These are phyloP conservation scores for Delia radicum DNA, from an alignment of 1,140 invertebrate species.

Conservation along the genomic window DNA sequence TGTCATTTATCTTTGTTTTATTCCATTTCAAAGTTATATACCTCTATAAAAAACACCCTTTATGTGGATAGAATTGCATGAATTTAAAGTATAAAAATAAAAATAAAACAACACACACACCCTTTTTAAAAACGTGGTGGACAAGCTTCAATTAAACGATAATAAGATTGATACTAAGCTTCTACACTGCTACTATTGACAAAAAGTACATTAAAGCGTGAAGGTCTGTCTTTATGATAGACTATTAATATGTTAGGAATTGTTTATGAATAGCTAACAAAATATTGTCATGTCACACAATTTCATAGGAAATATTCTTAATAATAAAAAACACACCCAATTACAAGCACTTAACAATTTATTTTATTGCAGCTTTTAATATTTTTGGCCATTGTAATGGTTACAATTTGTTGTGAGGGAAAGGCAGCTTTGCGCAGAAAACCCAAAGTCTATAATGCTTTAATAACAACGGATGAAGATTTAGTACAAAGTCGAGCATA, in stretches of 20 bases:
- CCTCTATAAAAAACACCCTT: no score
- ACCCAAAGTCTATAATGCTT: conserved; percentile 74
- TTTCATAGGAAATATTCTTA: neutral
- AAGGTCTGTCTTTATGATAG: conserved; percentile 7
- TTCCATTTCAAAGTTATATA: no score
- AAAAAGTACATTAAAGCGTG: neutral
- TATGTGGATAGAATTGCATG: no score
- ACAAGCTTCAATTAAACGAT: neutral
- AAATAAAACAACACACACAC: neutral
- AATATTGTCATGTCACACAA: neutral
- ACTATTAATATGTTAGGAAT: no score
- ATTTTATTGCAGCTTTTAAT: conserved; percentile 33
- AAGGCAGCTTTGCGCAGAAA: conserved; percentile 57
- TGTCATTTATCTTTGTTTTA: no score
- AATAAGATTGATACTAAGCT: neutral
- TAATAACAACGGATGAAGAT: conserved; percentile 74
- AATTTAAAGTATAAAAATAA: no score
- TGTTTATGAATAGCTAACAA: neutral
- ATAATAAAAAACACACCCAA: neutral
- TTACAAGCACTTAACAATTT: neutral
- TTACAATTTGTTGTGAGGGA: conserved; percentile 29
- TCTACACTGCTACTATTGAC: neutral
- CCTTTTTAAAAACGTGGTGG: neutral
- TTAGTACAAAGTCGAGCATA: conserved; percentile 70
- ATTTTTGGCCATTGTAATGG: conserved; percentile 16